These are phyloP conservation scores for Pseudococcus longispinus DNA, from an alignment of 2,888 invertebrate species.

Conservation along the genomic window DNA sequence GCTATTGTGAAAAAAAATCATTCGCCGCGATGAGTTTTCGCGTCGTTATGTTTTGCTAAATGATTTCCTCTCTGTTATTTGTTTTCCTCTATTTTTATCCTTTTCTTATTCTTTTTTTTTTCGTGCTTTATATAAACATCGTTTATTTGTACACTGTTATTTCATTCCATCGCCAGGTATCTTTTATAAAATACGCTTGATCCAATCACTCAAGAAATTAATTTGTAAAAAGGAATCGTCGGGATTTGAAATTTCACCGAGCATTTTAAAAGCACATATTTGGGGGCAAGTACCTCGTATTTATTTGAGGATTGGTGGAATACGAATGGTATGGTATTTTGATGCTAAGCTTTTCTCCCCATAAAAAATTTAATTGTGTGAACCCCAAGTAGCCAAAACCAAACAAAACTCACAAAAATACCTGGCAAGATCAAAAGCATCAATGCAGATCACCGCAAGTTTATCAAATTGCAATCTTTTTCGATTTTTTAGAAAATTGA, in stretches of 20 bases:
- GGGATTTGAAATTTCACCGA: background rate
- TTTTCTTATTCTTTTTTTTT: background rate
- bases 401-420: too few species aligned
- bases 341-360: too few species aligned
- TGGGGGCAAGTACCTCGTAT: background rate
- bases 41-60: constrained; percentile 14
- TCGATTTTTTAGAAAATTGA: too few species aligned
- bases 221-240: background rate
- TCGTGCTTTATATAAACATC: background rate
- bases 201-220: background rate
- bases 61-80: constrained; percentile 29
- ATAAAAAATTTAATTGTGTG: too few species aligned
- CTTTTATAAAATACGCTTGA: background rate
- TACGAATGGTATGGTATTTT: too few species aligned
- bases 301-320: too few species aligned
- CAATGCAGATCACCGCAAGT: too few species aligned
- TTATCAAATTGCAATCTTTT: too few species aligned
- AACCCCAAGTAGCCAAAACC: too few species aligned
- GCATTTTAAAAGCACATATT: background rate
- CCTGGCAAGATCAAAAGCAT: too few species aligned
- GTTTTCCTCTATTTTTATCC: background rate
- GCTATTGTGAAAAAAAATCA: constrained; percentile 23
- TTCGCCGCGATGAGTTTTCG: background rate
- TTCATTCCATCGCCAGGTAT: background rate
- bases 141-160: background rate